These are phyloP conservation scores for Ernsta delagoae DNA, from an alignment of 2,888 invertebrate genomes.

Conservation along the genomic window DNA sequence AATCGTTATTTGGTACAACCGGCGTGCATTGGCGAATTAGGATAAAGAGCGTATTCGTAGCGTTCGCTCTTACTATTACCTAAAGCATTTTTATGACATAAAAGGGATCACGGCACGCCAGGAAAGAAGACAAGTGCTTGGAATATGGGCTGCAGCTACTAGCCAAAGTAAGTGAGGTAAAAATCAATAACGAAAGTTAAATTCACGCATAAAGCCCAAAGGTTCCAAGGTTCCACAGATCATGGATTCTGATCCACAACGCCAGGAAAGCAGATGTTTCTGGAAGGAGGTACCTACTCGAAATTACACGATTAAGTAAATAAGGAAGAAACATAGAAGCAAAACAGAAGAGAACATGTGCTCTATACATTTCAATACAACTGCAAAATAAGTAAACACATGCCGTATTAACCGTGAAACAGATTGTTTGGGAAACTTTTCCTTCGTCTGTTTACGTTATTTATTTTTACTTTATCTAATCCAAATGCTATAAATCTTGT, in stretches of 20 bases:
- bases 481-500: not conserved
- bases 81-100: slow-evolving; percentile 95
- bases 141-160: slow-evolving; percentile 66
- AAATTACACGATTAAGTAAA: too few species aligned
- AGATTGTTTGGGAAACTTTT: not conserved
- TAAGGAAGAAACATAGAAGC: too few species aligned
- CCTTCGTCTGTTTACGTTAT: not conserved
- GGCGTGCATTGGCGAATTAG: too few species aligned
- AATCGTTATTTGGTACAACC: too few species aligned
- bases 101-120: slow-evolving; percentile 97
- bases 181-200: too few species aligned
- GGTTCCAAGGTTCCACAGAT: too few species aligned
- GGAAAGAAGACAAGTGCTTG: slow-evolving; percentile 87
- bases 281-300: too few species aligned
- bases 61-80: slow-evolving; percentile 94
- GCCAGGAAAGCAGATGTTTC: too few species aligned
- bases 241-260: too few species aligned
- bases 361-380: not conserved
- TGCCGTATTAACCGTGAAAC: not conserved
- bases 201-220: too few species aligned
- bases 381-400: not conserved
- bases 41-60: slow-evolving; percentile 86
- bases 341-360: not conserved
- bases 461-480: not conserved
- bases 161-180: slow-evolving; percentile 63